Evolutionary conservation across 2,888 invertebrate genomes (phyloP), one percentile per base, ranked within the genome.

Genomic region (Falcaria lacertinaria): DNA sequence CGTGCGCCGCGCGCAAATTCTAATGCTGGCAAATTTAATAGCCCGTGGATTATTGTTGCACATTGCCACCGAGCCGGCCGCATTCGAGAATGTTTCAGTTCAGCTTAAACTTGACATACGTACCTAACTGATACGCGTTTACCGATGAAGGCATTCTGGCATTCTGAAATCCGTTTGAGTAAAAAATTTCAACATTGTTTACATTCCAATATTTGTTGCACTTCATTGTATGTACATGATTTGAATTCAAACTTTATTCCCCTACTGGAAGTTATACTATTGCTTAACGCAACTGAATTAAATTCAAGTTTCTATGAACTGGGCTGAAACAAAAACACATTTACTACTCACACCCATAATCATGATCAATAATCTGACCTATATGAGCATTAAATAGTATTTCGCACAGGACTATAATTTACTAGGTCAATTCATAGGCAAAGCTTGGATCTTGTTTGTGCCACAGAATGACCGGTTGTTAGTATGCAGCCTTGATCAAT

Each of bases 1-100:
- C 85, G 86, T 84, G 87, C 82, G 76, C 74, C 73, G 85, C 75
- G 83, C 86, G 86, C 88, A 82, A 87, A 88, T 85, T 86, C 88
- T 87, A 85, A 83, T 76, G 74, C 79, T 80, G 68, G 82, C 82
- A 66, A 85, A 84, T 84, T 82, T 73, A 75, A 76, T 78, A 71
- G 73, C 69, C 70, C 64, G 66, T 64, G 64, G 69, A 71, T 77
- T 79, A 74, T 69, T 73, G 64, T 74, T 69, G 66, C 71, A 67
- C 58, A 57, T 53, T 60, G 49, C 53, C 60, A 51, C 54, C 43
- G 43, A 41, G 39, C 40, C 41, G 36, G 41, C 41, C 41, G 38
- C 43, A 38, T 38, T 48, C 41, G 16, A 34, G 17, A 16, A 17
- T 15, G 7, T 22, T 14, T 19, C 8, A 14, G 7, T 2, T 11